A percentile compares a stretch with the other conserved stretches of the same genome.
Evolutionary conservation across 2,797 vertebrate species (phyloP).

Genomic region (Protonibea diacanthus): DNA sequence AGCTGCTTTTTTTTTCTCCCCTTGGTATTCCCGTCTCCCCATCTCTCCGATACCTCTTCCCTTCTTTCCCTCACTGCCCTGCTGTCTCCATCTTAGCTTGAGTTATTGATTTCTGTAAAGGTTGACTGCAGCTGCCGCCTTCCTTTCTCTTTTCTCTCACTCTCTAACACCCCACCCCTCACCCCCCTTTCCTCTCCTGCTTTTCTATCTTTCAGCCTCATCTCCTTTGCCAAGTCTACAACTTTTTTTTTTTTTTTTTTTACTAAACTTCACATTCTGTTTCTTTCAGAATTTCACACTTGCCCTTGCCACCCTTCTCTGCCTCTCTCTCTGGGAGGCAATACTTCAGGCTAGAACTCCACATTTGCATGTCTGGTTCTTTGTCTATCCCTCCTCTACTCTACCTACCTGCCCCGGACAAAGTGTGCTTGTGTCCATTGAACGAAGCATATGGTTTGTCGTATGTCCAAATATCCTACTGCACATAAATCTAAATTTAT

Average conservation of each 20-base stretch:
- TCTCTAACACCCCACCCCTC: conserved; percentile 17
- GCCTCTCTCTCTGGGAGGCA: conserved; percentile 26
- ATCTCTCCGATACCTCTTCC: conserved; percentile 45
- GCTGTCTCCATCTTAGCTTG: conserved; percentile 70
- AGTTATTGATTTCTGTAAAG: conserved; percentile 81
- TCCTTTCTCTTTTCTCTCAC: conserved; percentile 34
- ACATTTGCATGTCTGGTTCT: conserved; percentile 5
- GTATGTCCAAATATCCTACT: conserved; percentile 1
- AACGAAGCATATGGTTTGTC: neutral
- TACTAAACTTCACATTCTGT: conserved; percentile 28
- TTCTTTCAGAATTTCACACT: conserved; percentile 32
- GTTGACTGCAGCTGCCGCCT: conserved; percentile 64
- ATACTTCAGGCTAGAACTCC: conserved; percentile 14
- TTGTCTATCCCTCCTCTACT: neutral
- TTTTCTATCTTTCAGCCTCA: conserved; percentile 38
- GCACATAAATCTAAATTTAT: neutral
- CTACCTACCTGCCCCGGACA: conserved; percentile 5
- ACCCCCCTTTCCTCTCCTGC: conserved; percentile 12
- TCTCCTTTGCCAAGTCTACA: conserved; percentile 28
- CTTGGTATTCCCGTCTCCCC: conserved; percentile 57
- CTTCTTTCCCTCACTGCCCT: conserved; percentile 51
- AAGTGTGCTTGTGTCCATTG: neutral
- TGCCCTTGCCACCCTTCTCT: conserved; percentile 3
- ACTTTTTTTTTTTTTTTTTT: conserved; percentile 25
- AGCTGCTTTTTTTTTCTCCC: conserved; percentile 25